These are phyloP conservation scores for Microtus richardsoni DNA, from an alignment of 2,113 vertebrate genomes.

Conservation along the genomic window DNA sequence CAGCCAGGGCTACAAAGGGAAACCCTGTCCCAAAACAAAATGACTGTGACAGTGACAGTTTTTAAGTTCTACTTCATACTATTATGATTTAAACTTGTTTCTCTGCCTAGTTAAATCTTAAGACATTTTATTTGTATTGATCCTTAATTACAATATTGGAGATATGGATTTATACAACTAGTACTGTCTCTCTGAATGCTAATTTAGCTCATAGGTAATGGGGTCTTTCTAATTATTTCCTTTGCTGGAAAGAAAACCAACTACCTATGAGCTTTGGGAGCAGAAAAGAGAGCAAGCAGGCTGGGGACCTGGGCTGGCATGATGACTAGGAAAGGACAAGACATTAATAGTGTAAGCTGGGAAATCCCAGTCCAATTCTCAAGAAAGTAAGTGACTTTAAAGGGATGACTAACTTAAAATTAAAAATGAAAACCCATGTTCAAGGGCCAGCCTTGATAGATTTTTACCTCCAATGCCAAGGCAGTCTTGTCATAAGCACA, in stretches of 20 bases:
- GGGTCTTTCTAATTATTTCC: background rate
- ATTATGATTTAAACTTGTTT: background rate
- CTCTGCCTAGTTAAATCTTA: background rate
- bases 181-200: background rate
- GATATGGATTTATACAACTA: background rate
- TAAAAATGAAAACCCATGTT: slow-evolving; percentile 15
- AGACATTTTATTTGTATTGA: background rate
- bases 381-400: background rate
- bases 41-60: background rate
- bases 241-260: slow-evolving; percentile 25
- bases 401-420: background rate
- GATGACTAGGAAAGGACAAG: background rate
- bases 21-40: background rate
- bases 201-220: background rate
- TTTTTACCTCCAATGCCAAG: slow-evolving; percentile 95
- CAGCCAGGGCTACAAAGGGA: background rate
- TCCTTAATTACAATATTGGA: background rate
- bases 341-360: background rate
- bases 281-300: background rate
- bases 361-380: background rate
- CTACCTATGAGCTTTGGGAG: background rate
- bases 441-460: background rate
- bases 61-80: slow-evolving; percentile 11
- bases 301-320: background rate
- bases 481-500: slow-evolving; percentile 99